Evolutionary conservation across 1,140 invertebrate species (phyloP), one percentile per base, ranked within the genome.

Genomic region (Procambarus clarkii): DNA sequence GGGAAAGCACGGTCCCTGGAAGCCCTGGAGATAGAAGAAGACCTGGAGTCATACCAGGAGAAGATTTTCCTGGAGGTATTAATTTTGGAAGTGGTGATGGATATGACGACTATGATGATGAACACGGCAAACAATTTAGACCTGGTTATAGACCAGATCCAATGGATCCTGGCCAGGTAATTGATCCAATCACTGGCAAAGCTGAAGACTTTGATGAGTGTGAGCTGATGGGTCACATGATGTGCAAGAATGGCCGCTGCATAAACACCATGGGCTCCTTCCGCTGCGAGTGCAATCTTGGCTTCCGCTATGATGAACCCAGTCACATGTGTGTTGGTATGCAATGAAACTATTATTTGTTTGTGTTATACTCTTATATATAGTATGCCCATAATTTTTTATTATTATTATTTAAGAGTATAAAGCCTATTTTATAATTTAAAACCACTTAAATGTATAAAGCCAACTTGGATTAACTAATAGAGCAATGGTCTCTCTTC

Each of bases 231-330:
- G 97, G 97, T 21, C 96, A 96, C 46, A 96, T 98, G 95, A 96
- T 98, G 95, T 98, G 98, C 95, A 96, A 96, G 81, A 97, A 98
- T 93, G 98, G 97, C 64, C 93, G 94, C 60, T 98, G 98, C 93
- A 96, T 98, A 93, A 97, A 98, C 94, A 97, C 96, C 0, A 96
- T 97, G 9, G 96, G 97, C 0, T 97, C 96, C 94, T 97, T 97
- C 92, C 96, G 96, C 86, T 97, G 96, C 93, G 95, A 96, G 64
- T 97, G 96, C 90, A 95, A 96, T 86, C 94, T 94, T 79, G 97
- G 97, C 1, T 97, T 96, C 94, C 94, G 96, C 58, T 97, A 97
- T 93, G 97, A 98, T 94, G 95, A 96, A 88, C 96, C 96, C 79
- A 96, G 96, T 2, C 97, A 97, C 94, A 97, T 93, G 92, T 98